Evolutionary conservation across 1,140 invertebrate genomes (phyloP).

Genomic region (Acromyrmex charruanus): DNA sequence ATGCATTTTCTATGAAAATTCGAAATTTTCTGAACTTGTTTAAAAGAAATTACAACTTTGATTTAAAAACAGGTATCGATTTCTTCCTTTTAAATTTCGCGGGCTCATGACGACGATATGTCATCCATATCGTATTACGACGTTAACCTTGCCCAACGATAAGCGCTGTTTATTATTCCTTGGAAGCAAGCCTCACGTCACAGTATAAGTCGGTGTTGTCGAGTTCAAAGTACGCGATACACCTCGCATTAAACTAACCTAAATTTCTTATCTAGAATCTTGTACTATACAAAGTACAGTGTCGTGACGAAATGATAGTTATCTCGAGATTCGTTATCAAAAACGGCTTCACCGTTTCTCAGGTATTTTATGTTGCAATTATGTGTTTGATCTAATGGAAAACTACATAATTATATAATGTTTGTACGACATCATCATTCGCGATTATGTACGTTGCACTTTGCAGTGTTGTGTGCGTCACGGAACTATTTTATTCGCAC

Average conservation of each 20-base stretch:
- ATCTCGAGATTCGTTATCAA: slow-evolving; percentile 26
- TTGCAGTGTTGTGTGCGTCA: not conserved
- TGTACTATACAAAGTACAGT: not conserved
- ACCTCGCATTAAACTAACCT: not conserved
- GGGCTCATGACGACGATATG: not conserved
- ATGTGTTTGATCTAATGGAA: not conserved
- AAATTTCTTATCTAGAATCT: slow-evolving; percentile 1
- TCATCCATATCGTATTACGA: not conserved
- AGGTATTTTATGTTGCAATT: slow-evolving; percentile 61
- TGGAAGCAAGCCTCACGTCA: not conserved
- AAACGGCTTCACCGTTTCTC: not conserved
- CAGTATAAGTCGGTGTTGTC: not conserved
- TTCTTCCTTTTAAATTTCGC: slow-evolving; percentile 16
- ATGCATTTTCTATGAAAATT: too few species aligned
- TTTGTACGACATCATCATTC: not conserved
- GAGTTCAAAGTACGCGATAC: slow-evolving; percentile 12
- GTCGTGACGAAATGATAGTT: not conserved
- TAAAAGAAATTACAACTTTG: not conserved
- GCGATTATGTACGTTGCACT: too few species aligned
- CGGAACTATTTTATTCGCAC: not conserved
- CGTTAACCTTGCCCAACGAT: not conserved
- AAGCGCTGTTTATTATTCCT: slow-evolving; percentile 15
- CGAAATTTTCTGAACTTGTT: not conserved
- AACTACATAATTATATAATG: slow-evolving; percentile 11
- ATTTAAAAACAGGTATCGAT: not conserved